Percentiles rank a stretch among this genome's conserved stretches.
These are phyloP conservation scores for Drosophila nr. perissopoda DNA, from an alignment of 2,888 invertebrate genomes.

Conservation along the genomic window DNA sequence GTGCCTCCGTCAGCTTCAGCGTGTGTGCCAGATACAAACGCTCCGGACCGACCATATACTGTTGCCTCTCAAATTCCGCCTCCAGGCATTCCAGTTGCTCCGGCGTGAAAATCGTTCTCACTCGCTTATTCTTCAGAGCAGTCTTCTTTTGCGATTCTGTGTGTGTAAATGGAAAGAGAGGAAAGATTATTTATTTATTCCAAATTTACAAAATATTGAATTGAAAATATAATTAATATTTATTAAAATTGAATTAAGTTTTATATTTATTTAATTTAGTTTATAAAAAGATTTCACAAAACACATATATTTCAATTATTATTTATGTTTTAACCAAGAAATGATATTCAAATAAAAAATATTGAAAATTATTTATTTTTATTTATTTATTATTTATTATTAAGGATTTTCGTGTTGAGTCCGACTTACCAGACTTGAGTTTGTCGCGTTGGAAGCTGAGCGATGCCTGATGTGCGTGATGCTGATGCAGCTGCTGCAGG, in stretches of 20 bases:
- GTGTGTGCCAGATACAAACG: slow-evolving; percentile 92
- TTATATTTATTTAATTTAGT: not conserved
- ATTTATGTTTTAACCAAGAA: not conserved
- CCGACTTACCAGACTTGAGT: slow-evolving; percentile 78
- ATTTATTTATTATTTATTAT: not conserved
- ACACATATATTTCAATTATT: not conserved
- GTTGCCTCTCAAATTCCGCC: slow-evolving; percentile 97
- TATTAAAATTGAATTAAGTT: not conserved
- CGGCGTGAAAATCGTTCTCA: slow-evolving; percentile 98
- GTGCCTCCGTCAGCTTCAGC: slow-evolving; percentile 84
- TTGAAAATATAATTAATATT: too few relatives aligned
- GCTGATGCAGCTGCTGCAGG: slow-evolving; percentile 84
- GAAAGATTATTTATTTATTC: too few relatives aligned
- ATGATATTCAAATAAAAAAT: not conserved
- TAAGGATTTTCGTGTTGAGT: not conserved
- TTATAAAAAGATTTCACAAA: not conserved
- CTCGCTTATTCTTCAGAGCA: slow-evolving; percentile 91
- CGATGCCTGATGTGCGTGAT: slow-evolving; percentile 83
- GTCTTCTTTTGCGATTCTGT: slow-evolving; percentile 85
- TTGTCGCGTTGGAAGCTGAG: slow-evolving; percentile 83
- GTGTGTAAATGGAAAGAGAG: not conserved
- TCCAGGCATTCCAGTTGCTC: slow-evolving; percentile 97
- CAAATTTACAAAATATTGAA: too few relatives aligned
- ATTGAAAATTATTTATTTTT: not conserved
- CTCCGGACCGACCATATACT: slow-evolving; percentile 99